Conservation (phyloP, 2,113 vertebrate species). For the Mesocricetus auratus region DNA sequence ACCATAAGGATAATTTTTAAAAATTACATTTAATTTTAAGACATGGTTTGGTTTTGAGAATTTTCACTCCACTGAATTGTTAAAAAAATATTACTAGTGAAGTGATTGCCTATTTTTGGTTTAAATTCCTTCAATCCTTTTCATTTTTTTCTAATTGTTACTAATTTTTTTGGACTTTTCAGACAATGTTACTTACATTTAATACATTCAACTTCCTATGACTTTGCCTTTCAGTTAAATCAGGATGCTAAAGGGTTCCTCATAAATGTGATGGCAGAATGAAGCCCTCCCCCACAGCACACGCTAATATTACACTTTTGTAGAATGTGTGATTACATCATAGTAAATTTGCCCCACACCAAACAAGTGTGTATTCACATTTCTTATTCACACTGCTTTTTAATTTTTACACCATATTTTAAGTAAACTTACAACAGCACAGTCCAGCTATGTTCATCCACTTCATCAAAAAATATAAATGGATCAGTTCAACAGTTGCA, state of each 20-base stretch:
- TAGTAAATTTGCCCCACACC: conserved; percentile 61
- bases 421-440: conserved; percentile 46
- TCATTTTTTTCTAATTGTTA: conserved; percentile 53
- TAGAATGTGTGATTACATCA: conserved; percentile 76
- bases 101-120: conserved; percentile 53
- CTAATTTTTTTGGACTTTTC: conserved; percentile 56
- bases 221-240: conserved; percentile 65
- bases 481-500: not conserved
- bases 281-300: not conserved
- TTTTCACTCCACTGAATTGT: not conserved
- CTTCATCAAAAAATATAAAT: not conserved
- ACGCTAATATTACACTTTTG: conserved; percentile 65
- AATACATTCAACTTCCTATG: conserved; percentile 63
- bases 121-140: not conserved
- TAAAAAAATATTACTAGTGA: conserved; percentile 22
- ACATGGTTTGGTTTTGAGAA: not conserved
- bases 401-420: conserved; percentile 66
- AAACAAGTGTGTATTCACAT: conserved; percentile 70
- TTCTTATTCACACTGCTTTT: conserved; percentile 46
- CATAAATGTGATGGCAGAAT: conserved; percentile 65
- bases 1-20: conserved; percentile 39
- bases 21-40: conserved; percentile 38
- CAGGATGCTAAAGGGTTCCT: conserved; percentile 63
- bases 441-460: not conserved
- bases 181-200: conserved; percentile 56